Base-by-base conservation (phyloP, 2,113 vertebrate genomes). In the Oceanodroma tethys region DNA sequence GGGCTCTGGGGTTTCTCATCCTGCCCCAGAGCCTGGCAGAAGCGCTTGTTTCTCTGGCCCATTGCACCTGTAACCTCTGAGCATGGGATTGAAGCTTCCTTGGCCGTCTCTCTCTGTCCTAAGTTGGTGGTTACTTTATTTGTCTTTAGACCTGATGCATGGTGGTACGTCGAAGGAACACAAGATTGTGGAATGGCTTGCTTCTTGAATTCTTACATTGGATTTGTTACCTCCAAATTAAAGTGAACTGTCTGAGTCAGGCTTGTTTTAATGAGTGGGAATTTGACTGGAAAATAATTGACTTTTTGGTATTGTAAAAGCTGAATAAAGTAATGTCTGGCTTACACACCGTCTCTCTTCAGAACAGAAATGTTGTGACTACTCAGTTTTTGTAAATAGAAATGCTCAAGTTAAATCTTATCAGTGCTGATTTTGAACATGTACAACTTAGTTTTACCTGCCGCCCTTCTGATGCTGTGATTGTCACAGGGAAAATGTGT, bases 1-100 rank as follows among this genome's bases (percentile, higher is more conserved):
- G 55, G 14, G 9, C 34, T 26, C 15, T 26, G 17, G 15, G 36
- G 2, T 40, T 43, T n/a, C 36, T 86, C 15, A 20, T 45, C 58
- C 38, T 66, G 38, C 43, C 32, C 25, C 11, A 14, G 36, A 65
- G 43, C 16, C 13, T 56, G 13, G 30, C 47, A 32, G 48, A 48
- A 55, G 6, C 1, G 0, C 27, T 50, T 2, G 0, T 38, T 82
- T 52, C 34, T 20, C 38, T 38, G 32, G n/a, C 17, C 17, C 11
- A 1, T 12, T 14, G 27, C 34, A 26, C 21, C 7, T 20, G 32
- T 14, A 43, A 62, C 19, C 13, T 63, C 36, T 15, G 25, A 40
- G 38, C 16, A 1, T 4, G 15, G 23, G 48, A 13, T 1, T 23
- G 34, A 22, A 27, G 47, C 48, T 22, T n/a, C 40, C 45, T 18